These are phyloP conservation scores for Zaprionus obscuricornis DNA, from an alignment of 2,888 invertebrate species.

Conservation along the genomic window DNA sequence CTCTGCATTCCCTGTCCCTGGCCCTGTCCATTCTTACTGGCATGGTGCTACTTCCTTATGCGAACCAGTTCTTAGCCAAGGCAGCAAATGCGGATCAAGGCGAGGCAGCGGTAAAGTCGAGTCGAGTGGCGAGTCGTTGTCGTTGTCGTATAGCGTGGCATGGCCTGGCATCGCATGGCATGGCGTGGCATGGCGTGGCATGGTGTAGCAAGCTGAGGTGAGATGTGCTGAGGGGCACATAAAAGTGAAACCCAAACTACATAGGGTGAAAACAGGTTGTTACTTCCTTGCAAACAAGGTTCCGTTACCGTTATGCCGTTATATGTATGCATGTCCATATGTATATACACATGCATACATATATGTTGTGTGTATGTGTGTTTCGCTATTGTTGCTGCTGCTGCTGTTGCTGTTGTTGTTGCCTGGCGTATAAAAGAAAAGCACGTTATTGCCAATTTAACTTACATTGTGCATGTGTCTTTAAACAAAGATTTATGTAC, in stretches of 20 bases:
- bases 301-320: conserved; percentile 75
- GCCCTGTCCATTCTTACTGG: too few species aligned
- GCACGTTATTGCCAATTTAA: conserved; percentile 77
- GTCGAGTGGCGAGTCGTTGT: too few species aligned
- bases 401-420: conserved; percentile 33
- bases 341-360: conserved; percentile 1
- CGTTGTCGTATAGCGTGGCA: too few species aligned
- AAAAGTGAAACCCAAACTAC: conserved; percentile 68
- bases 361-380: conserved; percentile 9
- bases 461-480: conserved; percentile 77
- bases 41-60: too few species aligned
- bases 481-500: conserved; percentile 78
- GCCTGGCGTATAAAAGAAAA: conserved; percentile 72
- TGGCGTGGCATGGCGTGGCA: background rate
- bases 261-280: conserved; percentile 78
- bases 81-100: conserved; percentile 39
- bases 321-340: conserved; percentile 39
- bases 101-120: too few species aligned
- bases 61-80: conserved; percentile 29
- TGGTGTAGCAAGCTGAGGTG: conserved; percentile 5
- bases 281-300: conserved; percentile 79
- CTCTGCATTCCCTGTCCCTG: too few species aligned
- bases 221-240: conserved; percentile 40
- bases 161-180: background rate
- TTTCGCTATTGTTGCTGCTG: conserved; percentile 15